A percentile compares a stretch with the other conserved stretches of the same genome.
Evolutionary conservation across 2,113 vertebrate genomes (phyloP).

Genomic region (Diglossa brunneiventris): DNA sequence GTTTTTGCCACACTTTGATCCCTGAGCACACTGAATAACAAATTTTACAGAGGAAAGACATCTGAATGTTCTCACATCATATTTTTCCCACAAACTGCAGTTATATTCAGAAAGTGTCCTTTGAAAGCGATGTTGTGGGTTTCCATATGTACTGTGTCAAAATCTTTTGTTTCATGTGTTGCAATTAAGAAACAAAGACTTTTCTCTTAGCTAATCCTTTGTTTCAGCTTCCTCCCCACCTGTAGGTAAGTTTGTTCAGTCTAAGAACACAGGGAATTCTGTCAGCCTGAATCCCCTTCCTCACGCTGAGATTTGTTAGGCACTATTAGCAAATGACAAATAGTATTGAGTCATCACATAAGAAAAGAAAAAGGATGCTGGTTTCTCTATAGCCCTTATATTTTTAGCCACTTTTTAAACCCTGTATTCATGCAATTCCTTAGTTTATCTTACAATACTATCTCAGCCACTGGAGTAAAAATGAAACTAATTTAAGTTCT

Average conservation of each 20-base stretch:
- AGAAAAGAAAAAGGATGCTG: background rate
- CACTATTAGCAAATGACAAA: background rate
- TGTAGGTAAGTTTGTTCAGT: background rate
- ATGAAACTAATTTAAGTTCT: background rate
- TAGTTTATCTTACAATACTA: background rate
- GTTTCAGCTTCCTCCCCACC: background rate
- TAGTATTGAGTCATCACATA: background rate
- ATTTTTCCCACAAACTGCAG: background rate
- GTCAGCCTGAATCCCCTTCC: background rate
- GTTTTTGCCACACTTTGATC: conserved; percentile 27
- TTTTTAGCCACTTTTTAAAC: background rate
- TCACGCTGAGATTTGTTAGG: background rate
- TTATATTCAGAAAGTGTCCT: background rate
- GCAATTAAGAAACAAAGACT: background rate
- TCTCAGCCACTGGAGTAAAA: background rate
- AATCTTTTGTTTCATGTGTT: background rate
- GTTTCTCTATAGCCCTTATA: background rate
- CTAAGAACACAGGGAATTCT: background rate
- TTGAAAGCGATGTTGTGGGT: background rate
- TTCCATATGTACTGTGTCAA: background rate
- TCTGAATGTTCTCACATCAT: background rate
- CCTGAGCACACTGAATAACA: background rate
- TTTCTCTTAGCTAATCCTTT: background rate
- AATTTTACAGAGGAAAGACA: background rate
- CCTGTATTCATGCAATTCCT: background rate